Evolutionary conservation across 2,797 vertebrate genomes (phyloP).

Genomic region (Microhierax caerulescens): DNA sequence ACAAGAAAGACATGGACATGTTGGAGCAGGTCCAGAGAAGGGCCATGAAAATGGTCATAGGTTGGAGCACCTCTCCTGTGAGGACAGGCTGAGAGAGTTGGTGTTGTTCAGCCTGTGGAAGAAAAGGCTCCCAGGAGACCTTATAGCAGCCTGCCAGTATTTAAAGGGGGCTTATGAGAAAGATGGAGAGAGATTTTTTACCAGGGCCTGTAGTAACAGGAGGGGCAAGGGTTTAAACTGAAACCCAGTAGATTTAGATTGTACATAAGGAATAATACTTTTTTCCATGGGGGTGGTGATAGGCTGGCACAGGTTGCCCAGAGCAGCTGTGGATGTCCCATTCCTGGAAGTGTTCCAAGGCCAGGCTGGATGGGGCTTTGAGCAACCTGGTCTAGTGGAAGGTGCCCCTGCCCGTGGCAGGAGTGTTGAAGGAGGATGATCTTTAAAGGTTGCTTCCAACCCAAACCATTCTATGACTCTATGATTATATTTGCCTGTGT

Average conservation of each 20-base stretch:
- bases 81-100: not conserved
- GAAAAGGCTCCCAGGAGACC: not conserved
- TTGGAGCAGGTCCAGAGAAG: rapidly evolving
- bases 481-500: not conserved
- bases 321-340: not conserved
- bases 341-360: not conserved
- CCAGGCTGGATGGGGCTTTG: not conserved
- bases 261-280: not conserved
- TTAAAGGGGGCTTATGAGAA: not conserved
- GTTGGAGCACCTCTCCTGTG: not conserved
- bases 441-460: not conserved
- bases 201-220: not conserved
- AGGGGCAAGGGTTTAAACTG: not conserved
- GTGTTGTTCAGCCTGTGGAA: not conserved
- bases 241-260: not conserved
- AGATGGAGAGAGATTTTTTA: not conserved
- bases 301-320: not conserved
- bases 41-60: not conserved
- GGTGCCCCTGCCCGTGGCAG: not conserved
- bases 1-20: not conserved
- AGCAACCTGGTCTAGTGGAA: not conserved
- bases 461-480: not conserved
- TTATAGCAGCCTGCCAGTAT: not conserved
- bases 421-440: not conserved
- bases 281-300: not conserved